A percentile compares a stretch with the other conserved stretches of the same genome.
These are phyloP conservation scores for Molossus alvarezi DNA, from an alignment of 2,797 vertebrate species.

Conservation along the genomic window DNA sequence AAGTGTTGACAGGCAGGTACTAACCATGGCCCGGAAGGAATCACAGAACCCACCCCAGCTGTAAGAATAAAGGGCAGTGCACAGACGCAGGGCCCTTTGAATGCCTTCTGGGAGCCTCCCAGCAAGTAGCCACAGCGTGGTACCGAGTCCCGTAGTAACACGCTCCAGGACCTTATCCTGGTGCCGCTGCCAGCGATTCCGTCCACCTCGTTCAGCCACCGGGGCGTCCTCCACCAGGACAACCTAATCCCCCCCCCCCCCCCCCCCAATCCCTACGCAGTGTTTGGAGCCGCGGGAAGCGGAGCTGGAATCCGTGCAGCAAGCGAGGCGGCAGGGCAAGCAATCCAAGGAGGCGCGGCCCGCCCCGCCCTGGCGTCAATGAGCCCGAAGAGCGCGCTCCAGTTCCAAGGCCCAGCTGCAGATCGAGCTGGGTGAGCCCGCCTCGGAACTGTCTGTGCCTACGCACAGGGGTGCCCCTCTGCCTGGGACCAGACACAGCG, in stretches of 20 bases:
- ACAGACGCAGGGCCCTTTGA: background rate
- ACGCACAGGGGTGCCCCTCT: background rate
- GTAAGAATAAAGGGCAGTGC: constrained; percentile 24
- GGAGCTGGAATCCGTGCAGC: background rate
- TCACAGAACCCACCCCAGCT: constrained; percentile 30
- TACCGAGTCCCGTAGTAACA: background rate
- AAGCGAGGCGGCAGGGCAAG: background rate
- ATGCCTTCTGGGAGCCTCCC: background rate
- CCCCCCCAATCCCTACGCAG: background rate
- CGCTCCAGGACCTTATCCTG: background rate
- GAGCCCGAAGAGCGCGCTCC: background rate
- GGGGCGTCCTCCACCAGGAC: background rate
- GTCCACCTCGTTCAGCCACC: background rate
- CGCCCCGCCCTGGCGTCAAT: background rate
- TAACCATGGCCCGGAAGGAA: constrained; percentile 28
- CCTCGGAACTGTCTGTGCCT: background rate
- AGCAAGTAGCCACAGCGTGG: background rate
- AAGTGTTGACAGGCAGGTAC: constrained; percentile 56
- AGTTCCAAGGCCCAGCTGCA: constrained; percentile 25
- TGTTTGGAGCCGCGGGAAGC: background rate
- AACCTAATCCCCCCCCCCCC: background rate
- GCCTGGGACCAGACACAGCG: constrained; percentile 42
- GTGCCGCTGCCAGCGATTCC: background rate
- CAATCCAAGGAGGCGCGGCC: background rate
- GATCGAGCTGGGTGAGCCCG: background rate